Base-by-base conservation (phyloP, 2,113 vertebrate species). In the Crypturellus undulatus region DNA sequence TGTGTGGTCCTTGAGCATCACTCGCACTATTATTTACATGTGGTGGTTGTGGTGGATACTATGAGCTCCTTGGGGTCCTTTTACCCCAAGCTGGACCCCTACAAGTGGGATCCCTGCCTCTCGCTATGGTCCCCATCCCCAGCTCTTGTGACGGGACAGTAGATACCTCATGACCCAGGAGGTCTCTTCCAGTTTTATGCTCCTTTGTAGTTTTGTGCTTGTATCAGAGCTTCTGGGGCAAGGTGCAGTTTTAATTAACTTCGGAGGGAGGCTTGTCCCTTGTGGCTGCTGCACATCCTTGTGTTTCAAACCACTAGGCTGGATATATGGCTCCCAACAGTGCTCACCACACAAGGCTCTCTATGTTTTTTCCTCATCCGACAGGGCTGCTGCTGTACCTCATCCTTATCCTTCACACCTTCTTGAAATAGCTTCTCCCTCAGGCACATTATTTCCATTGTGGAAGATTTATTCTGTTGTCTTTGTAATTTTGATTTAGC, bases 171-270 rank as follows among this genome's bases (percentile, higher is more conserved):
- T 4, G 51, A 30, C 20, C 56, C 64, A 32, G 40, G 26, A 76
- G 26, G 21, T 72, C 68, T 1, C 8, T 22, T 58, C 34, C 12
- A 26, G 28, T 4, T 21, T 10, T 17, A 30, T 16, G 2, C 3
- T 45, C 38, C 63, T 64, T 20, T 10, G 26, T 30, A 49, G 36
- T 64, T 87, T 71, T 8, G 21, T 12, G 7, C 26, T 34, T 7
- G 14, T 6, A 26, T 59, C 3, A 0, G 8, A 3, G 15, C 36
- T 63, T 58, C 75, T 24, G 54, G 34, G 63, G 26, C 43, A 3
- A 6, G 11, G 26, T 43, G 18, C 12, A 9, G 0, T 2, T 16
- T 30, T 12, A 6, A 4, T 4, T 18, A 34, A 5, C 63, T 15
- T 26, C 10, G 12, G 8, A 34, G 58, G 70, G 59, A 64, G 77